Evolutionary conservation across 2,888 invertebrate species (phyloP).

Genomic region (Muschampia staudingeri): DNA sequence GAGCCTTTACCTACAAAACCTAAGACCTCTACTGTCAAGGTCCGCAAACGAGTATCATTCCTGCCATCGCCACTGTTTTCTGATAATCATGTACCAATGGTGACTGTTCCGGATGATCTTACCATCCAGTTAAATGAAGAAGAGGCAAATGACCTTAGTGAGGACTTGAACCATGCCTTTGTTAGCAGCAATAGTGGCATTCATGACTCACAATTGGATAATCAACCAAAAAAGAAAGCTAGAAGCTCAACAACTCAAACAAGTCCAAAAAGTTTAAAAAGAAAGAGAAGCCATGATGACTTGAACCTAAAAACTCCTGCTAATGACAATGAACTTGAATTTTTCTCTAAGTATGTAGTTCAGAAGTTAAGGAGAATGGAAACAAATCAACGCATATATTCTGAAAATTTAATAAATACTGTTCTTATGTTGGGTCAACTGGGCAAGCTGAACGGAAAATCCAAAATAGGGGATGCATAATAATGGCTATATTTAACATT

Average conservation of each 20-base stretch:
- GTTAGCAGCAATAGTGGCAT: slow-evolving; percentile 71
- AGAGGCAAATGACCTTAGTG: slow-evolving; percentile 84
- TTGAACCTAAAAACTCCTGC: slow-evolving; percentile 72
- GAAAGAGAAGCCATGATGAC: slow-evolving; percentile 77
- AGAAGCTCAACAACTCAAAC: slow-evolving; percentile 72
- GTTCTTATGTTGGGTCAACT: slow-evolving; percentile 88
- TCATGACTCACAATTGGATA: slow-evolving; percentile 67
- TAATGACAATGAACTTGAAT: slow-evolving; percentile 86
- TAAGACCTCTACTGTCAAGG: slow-evolving; percentile 79
- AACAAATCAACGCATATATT: slow-evolving; percentile 88
- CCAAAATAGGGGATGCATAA: slow-evolving; percentile 80
- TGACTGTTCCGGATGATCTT: slow-evolving; percentile 88
- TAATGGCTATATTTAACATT: slow-evolving; percentile 51
- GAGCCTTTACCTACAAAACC: slow-evolving; percentile 72
- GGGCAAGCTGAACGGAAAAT: slow-evolving; percentile 85
- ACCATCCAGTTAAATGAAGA: slow-evolving; percentile 89
- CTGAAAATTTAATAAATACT: slow-evolving; percentile 89
- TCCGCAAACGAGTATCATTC: slow-evolving; percentile 86
- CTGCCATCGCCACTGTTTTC: slow-evolving; percentile 86
- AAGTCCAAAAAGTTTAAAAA: slow-evolving; percentile 76
- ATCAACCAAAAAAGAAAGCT: slow-evolving; percentile 75
- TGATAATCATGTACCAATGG: slow-evolving; percentile 88
- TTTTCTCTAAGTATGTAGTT: slow-evolving; percentile 88
- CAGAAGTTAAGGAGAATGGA: slow-evolving; percentile 88
- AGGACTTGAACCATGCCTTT: slow-evolving; percentile 82